Conservation (phyloP, 2,113 vertebrate species). For the Oplegnathus fasciatus region DNA sequence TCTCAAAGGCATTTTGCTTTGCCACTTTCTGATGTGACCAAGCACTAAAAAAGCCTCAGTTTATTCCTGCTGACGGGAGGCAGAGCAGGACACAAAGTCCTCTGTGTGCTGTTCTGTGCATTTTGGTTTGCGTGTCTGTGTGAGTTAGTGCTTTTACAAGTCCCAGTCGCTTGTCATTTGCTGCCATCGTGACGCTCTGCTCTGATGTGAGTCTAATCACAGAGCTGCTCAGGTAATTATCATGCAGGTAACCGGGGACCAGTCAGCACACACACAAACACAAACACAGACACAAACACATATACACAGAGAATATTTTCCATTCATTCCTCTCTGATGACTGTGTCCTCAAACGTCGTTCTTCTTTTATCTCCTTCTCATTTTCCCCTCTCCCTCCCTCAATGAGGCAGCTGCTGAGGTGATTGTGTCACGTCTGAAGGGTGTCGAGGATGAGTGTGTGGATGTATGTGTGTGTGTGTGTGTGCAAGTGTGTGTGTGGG, state of each 20-base stretch:
- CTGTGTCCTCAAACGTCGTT: slow-evolving; percentile 40
- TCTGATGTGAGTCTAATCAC: slow-evolving; percentile 53
- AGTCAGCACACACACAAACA: slow-evolving; percentile 1
- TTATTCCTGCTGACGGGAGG: slow-evolving; percentile 1
- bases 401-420: slow-evolving; percentile 41
- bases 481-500: slow-evolving; percentile 26
- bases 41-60: background rate
- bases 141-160: slow-evolving; percentile 30
- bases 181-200: slow-evolving; percentile 21
- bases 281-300: background rate
- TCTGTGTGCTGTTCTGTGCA: background rate
- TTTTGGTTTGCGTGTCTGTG: background rate
- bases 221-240: slow-evolving; percentile 61
- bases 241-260: slow-evolving; percentile 39
- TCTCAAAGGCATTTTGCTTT: background rate
- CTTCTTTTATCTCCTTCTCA: slow-evolving; percentile 35
- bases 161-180: slow-evolving; percentile 41
- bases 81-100: background rate
- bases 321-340: slow-evolving; percentile 40
- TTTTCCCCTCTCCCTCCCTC: slow-evolving; percentile 4
- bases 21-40: too few relatives aligned
- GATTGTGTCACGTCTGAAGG: slow-evolving; percentile 57
- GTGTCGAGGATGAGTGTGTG: slow-evolving; percentile 2
- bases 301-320: background rate
- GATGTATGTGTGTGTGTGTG: slow-evolving; percentile 17